These are phyloP conservation scores for Psammodynastes pulverulentus DNA, from an alignment of 2,113 vertebrate genomes.

Conservation along the genomic window DNA sequence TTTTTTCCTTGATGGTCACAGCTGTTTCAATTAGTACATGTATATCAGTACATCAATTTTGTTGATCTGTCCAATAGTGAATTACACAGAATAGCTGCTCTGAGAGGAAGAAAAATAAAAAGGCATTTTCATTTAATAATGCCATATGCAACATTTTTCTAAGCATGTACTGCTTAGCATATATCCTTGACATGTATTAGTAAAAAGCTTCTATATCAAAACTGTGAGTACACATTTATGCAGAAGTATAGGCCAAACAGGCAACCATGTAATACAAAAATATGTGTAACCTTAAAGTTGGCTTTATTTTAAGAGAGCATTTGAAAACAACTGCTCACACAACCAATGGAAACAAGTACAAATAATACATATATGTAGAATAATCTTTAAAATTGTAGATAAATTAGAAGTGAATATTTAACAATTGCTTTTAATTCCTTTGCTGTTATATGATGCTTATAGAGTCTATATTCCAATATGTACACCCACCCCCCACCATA, in stretches of 20 bases:
- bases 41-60: neutral
- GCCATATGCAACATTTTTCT: neutral
- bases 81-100: constrained; percentile 56
- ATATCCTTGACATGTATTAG: constrained; percentile 52
- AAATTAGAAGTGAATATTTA: neutral
- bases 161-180: constrained; percentile 25
- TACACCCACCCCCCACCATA: neutral
- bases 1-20: neutral
- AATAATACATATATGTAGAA: neutral
- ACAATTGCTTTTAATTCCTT: neutral
- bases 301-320: neutral
- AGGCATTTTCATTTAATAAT: neutral
- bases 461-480: neutral
- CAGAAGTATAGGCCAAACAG: constrained; percentile 13
- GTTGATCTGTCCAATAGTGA: constrained; percentile 38
- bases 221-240: constrained; percentile 47
- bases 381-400: neutral
- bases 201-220: constrained; percentile 28
- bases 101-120: constrained; percentile 42
- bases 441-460: fast-evolving
- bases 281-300: neutral
- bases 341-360: neutral
- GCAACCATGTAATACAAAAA: neutral
- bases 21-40: constrained; percentile 22
- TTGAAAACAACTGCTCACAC: neutral